Conservation (phyloP, 37 sponge, comb jelly and placozoan species). For the Diacarnus erythraeanus region DNA sequence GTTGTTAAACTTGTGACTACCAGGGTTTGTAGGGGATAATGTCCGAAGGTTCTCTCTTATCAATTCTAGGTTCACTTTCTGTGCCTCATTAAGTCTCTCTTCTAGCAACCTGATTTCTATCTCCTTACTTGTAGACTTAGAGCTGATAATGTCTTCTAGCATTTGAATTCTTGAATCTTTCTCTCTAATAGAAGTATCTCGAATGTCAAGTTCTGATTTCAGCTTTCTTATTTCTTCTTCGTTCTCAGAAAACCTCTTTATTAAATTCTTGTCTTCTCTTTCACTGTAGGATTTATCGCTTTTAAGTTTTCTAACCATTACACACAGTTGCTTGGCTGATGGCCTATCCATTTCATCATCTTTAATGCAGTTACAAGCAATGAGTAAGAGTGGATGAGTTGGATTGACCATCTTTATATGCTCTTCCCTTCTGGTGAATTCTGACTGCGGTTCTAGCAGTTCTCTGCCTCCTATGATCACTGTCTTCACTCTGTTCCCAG, state of each 20-base stretch:
- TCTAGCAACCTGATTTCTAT: neutral
- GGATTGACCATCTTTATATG: neutral
- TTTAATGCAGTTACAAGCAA: conserved; percentile 12
- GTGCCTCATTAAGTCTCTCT: neutral
- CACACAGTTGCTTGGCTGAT: neutral
- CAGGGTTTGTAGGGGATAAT: neutral
- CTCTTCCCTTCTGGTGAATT: neutral
- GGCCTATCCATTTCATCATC: conserved; percentile 18
- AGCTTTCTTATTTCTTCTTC: neutral
- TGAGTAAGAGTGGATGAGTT: neutral
- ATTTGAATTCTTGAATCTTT: no score
- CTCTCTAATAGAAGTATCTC: neutral
- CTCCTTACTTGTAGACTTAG: neutral
- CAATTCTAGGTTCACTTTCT: neutral
- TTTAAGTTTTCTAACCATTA: neutral
- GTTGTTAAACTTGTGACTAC: no score
- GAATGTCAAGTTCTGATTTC: neutral
- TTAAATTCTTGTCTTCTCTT: neutral
- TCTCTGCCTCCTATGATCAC: neutral
- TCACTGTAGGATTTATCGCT: neutral
- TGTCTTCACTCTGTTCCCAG: neutral
- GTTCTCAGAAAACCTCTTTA: neutral
- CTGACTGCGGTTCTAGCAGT: neutral
- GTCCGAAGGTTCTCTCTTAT: neutral
- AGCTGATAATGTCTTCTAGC: neutral